Base-by-base conservation (phyloP, 2,888 invertebrate genomes). In the Alitta virens region DNA sequence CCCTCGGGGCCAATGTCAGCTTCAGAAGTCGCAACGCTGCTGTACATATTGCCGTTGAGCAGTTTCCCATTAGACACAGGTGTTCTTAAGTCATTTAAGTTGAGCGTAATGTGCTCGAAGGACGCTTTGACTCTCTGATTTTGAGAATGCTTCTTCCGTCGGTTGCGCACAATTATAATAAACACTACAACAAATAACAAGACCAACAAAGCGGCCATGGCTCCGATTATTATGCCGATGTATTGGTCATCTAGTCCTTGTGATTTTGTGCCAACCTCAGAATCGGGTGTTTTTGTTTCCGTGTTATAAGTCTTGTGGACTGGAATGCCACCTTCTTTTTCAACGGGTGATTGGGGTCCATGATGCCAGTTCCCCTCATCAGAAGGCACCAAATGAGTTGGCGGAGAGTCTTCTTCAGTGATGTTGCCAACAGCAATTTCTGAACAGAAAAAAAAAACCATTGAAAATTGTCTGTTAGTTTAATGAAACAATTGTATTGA, bases 161-260 rank as follows among this genome's bases (percentile, higher is more conserved):
- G 72, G 56, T 74, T 73, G 38, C 74, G 67, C 60, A 91, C 87
- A 59, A 91, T 84, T 79, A 88, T 87, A 72, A 91, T 88, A 40
- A 88, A 88, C 7, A 88, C 88, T 1, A 88, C 88, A 25, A 91
- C 84, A 1, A 91, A 83, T 56, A 91, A 85, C 56, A 90, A 88
- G 57, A 78, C 70, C 40, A 80, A 74, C 53, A 91, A 86, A 1
- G 89, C 89, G 25, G 88, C 88, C 55, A 91, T 82, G 3, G 90
- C 88, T n/a, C 90, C 89, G 49, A 70, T 54, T 24, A 60, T 60
- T 42, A 60, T 60, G n/a, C 68, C 70, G 18, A 69, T 65, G 1
- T n/a, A 42, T 43, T 54, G 53, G 43, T 60, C 60, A 46, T 54
- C 60, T 21, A 60, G 50, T 38, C 49, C 51, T 33, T 12, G 33